Evolutionary conservation across 2,113 vertebrate genomes (phyloP).

Genomic region (Brachypodius melanocephalos): DNA sequence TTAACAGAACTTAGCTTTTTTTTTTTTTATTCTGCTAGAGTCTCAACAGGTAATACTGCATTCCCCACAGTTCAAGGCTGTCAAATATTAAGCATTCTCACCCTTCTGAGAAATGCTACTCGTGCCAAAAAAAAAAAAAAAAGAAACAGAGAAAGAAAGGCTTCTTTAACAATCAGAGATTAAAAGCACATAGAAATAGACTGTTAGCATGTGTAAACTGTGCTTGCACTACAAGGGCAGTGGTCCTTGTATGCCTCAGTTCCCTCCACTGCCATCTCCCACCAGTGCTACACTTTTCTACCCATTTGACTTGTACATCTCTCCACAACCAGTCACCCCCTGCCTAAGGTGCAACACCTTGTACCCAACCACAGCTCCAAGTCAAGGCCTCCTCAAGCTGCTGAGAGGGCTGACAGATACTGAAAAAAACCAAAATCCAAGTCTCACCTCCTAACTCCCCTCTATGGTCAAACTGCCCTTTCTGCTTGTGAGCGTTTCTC

Average conservation of each 20-base stretch:
- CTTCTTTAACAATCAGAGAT: background rate
- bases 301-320: too few species aligned
- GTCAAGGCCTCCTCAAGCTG: background rate
- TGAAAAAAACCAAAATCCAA: background rate
- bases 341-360: too few species aligned
- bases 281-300: background rate
- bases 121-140: rapidly evolving
- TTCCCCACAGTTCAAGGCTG: background rate
- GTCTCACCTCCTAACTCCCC: background rate
- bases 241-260: rapidly evolving
- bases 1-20: background rate
- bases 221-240: background rate
- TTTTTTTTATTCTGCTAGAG: background rate
- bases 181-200: background rate
- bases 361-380: background rate
- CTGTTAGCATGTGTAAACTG: background rate
- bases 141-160: background rate
- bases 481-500: background rate
- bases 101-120: background rate
- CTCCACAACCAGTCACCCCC: background rate
- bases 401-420: background rate
- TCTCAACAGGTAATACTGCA: background rate
- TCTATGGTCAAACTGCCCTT: background rate
- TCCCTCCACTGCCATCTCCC: background rate
- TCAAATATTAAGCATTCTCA: background rate